Base-by-base conservation (phyloP, 1,140 invertebrate genomes). In the Frieseomelitta varia region DNA sequence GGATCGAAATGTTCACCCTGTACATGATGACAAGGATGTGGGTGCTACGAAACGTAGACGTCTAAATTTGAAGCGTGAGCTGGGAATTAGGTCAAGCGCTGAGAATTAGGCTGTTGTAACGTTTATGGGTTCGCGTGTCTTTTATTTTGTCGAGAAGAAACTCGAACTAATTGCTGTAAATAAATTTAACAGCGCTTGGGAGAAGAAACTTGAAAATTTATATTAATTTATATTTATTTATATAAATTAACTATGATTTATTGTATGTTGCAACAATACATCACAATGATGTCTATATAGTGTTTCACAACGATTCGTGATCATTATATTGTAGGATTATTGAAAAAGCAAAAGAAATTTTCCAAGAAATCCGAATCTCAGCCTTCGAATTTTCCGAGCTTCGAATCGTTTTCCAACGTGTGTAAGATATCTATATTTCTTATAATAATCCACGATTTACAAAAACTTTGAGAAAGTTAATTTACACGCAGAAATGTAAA, bases 31-130 rank as follows among this genome's bases (percentile, higher is more conserved):
- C 74, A 77, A 71, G 51, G 85, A 87, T 91, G 85, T 88, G 88
- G 85, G 85, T 88, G 83, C 58, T 89, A 80, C 79, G 78, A 87
- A 90, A 90, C 83, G 87, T 88, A 78, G 90, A 84, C 79, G 74
- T 92, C 92, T 93, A 93, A 93, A 91, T 93, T 93, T 93, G 91
- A 91, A 92, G 81, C 86, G 75, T 87, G 74, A 74, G 76, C 61
- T 81, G 84, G 78, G 89, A 93, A 92, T 87, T 93, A 86, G 92
- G 91, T 92, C 91, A 90, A 89, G 85, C 86, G 84, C 85, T 87
- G 76, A 88, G 88, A 91, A 91, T 84, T 74, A 85, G 89, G 81
- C 85, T 90, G 39, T 47, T 47, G 87, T 86, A 87, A 91, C 71
- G 58, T 73, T 81, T 56, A 87, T 74, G 79, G 58, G 61, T 81